phyloP scores from a whole-genome alignment of 1,140 invertebrate genomes.

The Danaus plexippus region DNA sequence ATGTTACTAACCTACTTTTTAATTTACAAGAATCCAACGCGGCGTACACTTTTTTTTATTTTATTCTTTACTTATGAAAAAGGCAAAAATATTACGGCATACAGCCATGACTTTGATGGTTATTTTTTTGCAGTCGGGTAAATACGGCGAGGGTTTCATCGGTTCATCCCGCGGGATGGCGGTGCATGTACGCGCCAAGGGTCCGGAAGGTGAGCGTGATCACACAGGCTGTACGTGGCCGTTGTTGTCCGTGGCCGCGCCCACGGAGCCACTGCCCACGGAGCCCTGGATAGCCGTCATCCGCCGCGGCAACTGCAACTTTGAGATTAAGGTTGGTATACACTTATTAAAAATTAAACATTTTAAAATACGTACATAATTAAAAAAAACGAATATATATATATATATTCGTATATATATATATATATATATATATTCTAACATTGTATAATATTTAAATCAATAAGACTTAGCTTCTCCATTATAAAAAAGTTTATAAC shows the following conservation, averaged over 20 bases:
- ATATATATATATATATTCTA: too few species aligned
- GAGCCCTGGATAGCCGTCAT: slow-evolving; percentile 83
- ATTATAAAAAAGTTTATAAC: too few species aligned
- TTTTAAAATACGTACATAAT: too few species aligned
- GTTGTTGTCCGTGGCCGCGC: slow-evolving; percentile 68
- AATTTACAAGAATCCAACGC: not conserved
- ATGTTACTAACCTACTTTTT: too few species aligned
- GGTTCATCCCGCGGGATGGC: slow-evolving; percentile 51
- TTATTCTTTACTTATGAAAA: slow-evolving; percentile 3
- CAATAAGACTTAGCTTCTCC: too few species aligned
- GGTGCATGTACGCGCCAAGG: slow-evolving; percentile 73
- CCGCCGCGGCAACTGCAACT: slow-evolving; percentile 80
- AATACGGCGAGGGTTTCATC: slow-evolving; percentile 79
- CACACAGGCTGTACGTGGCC: slow-evolving; percentile 78
- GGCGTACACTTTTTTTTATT: slow-evolving; percentile 4
- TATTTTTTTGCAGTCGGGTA: slow-evolving; percentile 73
- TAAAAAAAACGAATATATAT: too few species aligned
- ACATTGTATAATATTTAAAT: too few species aligned
- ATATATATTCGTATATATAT: too few species aligned
- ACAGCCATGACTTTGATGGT: not conserved
- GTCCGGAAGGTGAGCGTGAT: slow-evolving; percentile 67
- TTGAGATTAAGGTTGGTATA: slow-evolving; percentile 77
- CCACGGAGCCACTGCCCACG: slow-evolving; percentile 65
- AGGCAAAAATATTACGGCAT: too few species aligned
- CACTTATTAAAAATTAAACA: too few species aligned